Conservation (phyloP, 2,888 invertebrate genomes). For the Drosophila leonis region DNA sequence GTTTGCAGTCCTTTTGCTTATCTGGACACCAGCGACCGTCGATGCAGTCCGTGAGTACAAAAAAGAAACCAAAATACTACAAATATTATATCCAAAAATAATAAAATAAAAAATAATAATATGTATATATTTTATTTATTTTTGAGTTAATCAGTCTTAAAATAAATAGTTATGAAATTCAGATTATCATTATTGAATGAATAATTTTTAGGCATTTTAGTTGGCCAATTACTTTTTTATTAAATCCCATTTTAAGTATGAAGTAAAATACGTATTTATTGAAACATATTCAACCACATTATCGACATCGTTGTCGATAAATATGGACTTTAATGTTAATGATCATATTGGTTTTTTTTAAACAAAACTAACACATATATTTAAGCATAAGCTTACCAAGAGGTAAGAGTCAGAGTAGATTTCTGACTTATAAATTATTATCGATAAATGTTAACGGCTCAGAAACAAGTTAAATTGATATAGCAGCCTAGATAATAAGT, state of each 20-base stretch:
- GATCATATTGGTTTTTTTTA: no score
- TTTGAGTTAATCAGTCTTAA: neutral
- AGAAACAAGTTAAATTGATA: no score
- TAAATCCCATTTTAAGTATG: neutral
- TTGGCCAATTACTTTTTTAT: slow-evolving; percentile 29
- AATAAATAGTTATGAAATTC: neutral
- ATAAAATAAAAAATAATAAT: neutral
- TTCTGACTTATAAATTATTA: no score
- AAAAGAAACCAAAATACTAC: slow-evolving; percentile 25
- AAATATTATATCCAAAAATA: slow-evolving; percentile 2
- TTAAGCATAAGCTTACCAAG: neutral
- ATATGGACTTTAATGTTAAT: no score
- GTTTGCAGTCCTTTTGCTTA: slow-evolving; percentile 82
- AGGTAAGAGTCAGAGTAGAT: no score
- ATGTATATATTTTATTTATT: neutral
- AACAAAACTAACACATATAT: neutral
- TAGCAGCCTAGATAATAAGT: no score
- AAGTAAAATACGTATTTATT: neutral
- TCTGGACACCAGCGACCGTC: slow-evolving; percentile 82
- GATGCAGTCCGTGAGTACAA: slow-evolving; percentile 85
- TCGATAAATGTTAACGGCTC: no score
- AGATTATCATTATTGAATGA: neutral
- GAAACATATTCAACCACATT: neutral
- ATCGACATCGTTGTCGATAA: no score
- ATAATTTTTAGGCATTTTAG: neutral